Percentiles rank a stretch among this genome's conserved stretches.
Evolutionary conservation across 1,140 invertebrate genomes (phyloP).

Genomic region (Hypsibius dujardini): DNA sequence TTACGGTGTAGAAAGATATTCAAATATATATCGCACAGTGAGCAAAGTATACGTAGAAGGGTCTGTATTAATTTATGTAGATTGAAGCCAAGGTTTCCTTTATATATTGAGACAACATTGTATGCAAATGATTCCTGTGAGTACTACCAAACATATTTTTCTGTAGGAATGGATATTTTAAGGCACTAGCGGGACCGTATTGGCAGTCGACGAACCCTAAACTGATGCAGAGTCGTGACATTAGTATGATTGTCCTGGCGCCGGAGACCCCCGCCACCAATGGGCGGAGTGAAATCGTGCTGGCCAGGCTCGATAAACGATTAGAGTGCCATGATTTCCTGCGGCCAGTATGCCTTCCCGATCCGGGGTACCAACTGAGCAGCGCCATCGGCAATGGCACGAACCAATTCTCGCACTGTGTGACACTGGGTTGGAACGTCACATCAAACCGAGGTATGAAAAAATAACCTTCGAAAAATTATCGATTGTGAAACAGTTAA

Average conservation of each 20-base stretch:
- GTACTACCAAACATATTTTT: background rate
- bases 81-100: too few relatives aligned
- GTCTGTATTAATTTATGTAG: too few relatives aligned
- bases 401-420: background rate
- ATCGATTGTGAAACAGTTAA: too few relatives aligned
- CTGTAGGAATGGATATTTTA: slow-evolving; percentile 13
- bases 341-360: slow-evolving; percentile 7
- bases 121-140: background rate
- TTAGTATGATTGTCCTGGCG: slow-evolving; percentile 2
- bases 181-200: background rate
- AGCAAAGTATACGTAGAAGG: too few relatives aligned
- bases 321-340: slow-evolving; percentile 11
- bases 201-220: slow-evolving; percentile 8
- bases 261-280: background rate
- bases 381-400: background rate
- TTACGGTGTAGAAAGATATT: too few relatives aligned
- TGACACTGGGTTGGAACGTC: slow-evolving; percentile 15
- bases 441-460: background rate
- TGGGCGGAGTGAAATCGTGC: background rate
- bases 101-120: slow-evolving; percentile 1
- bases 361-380: background rate
- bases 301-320: background rate
- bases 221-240: slow-evolving; percentile 14
- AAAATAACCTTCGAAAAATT: too few relatives aligned
- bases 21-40: too few relatives aligned